Conservation (phyloP, 2,797 vertebrate species). For the Pipistrellus kuhlii region DNA sequence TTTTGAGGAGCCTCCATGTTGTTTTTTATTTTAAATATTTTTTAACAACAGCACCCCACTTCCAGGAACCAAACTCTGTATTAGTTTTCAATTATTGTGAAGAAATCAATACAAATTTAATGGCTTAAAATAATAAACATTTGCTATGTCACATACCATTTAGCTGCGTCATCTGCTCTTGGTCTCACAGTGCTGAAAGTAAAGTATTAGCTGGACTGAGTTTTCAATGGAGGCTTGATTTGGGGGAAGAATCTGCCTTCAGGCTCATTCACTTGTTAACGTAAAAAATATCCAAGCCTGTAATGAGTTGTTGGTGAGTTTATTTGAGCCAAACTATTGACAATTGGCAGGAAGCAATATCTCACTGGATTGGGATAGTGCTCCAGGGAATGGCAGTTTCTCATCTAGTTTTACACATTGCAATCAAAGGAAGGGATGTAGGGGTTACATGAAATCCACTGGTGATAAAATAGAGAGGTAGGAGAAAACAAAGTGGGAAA, state of each 20-base stretch:
- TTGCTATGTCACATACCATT: not conserved
- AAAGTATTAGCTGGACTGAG: not conserved
- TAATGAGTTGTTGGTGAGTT: no score
- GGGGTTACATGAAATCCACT: no score
- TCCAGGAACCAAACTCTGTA: not conserved
- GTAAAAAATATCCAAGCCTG: no score
- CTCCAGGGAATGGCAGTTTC: no score
- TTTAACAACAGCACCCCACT: not conserved
- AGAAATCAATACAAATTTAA: not conserved
- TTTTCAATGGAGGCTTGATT: not conserved
- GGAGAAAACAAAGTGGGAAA: no score
- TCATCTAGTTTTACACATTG: no score
- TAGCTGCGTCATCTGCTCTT: not conserved
- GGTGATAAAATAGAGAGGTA: no score
- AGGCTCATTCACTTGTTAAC: not conserved
- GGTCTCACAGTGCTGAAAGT: not conserved
- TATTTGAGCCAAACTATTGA: no score
- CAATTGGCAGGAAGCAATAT: no score
- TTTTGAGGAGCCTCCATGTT: not conserved
- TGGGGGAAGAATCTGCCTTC: not conserved
- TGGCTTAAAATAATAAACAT: not conserved
- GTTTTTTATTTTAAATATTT: not conserved
- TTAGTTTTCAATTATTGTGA: not conserved
- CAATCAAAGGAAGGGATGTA: no score
- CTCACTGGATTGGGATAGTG: no score